Base-by-base conservation (phyloP, 2,113 vertebrate species). In the Eclectus roratus region DNA sequence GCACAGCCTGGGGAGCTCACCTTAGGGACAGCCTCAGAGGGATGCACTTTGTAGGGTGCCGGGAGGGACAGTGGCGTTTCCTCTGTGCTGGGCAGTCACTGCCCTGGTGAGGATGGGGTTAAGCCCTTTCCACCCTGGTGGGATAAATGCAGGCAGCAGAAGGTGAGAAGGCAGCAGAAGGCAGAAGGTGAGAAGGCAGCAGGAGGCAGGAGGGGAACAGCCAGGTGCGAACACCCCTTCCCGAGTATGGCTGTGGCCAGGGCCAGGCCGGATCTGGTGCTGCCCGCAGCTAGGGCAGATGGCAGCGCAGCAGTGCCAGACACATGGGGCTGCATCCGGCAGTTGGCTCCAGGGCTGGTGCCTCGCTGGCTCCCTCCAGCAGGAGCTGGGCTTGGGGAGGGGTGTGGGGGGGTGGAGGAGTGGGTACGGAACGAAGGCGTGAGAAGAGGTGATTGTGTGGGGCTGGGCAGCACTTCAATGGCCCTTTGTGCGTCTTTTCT, bases 401-500 rank as follows among this genome's bases (percentile, higher is more conserved):
- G 46, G 11, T 20, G 19, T 21, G 46, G 8, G 46, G 46, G 6
- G 20, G 19, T 20, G 46, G 19, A 20, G 46, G 44, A 19, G 17
- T 17, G 44, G 6, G 43, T 16, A 43, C 15, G 46, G 80, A 72
- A 84, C 7, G 3, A 3, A 2, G 71, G 21, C 10, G 3, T 60
- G 55, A 97, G 96, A 97, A 94, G 92, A 77, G 53, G 13, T 19
- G 15, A 97, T 97, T 96, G 96, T 96, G 58, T 19, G 25, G 66
- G 77, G 73, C 60, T 91, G 56, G 33, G 31, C 46, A 53, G 44
- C 0, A 0, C 53, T 73, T 97, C 95, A 97, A 80, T 96, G 84
- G 92, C 49, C 21, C 92, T 96, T 96, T 97, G 96, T 97, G 74
- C 0, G 3, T 35, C 56, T 33, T 8, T 47, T 18, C 64, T 79